Evolutionary conservation across 2,888 invertebrate genomes (phyloP).

Genomic region (Macrophya annulata): DNA sequence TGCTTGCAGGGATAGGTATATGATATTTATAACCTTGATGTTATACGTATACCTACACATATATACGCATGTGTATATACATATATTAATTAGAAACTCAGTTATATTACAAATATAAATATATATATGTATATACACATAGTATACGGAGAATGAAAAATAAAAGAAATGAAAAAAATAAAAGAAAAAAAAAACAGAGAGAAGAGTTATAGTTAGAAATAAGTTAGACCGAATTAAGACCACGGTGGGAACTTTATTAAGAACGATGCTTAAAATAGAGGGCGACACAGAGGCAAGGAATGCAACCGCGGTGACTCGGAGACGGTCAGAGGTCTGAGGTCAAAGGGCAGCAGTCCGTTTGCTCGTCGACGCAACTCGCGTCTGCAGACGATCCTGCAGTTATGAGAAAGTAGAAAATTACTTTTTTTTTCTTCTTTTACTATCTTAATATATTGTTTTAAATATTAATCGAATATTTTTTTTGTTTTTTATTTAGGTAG

Average conservation of each 20-base stretch:
- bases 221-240: slow-evolving; percentile 69
- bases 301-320: slow-evolving; percentile 68
- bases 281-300: slow-evolving; percentile 76
- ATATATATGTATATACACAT: not conserved
- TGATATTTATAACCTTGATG: too few relatives aligned
- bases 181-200: not conserved
- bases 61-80: too few relatives aligned
- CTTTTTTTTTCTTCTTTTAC: not conserved
- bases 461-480: too few relatives aligned
- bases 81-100: not conserved
- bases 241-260: slow-evolving; percentile 72
- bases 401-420: not conserved
- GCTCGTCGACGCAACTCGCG: slow-evolving; percentile 31
- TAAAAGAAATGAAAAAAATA: too few relatives aligned
- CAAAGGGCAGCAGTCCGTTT: slow-evolving; percentile 39
- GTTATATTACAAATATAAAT: too few relatives aligned
- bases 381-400: not conserved
- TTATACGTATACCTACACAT: too few relatives aligned
- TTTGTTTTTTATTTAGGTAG: too few relatives aligned
- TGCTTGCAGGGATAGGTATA: too few relatives aligned
- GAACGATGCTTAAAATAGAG: slow-evolving; percentile 74
- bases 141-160: not conserved
- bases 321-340: slow-evolving; percentile 51
- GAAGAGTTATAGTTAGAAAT: slow-evolving; percentile 54
- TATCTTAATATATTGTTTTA: too few relatives aligned